Evolutionary conservation across 1,140 invertebrate genomes (phyloP).

Genomic region (Stenopsyche tienmushanensis): DNA sequence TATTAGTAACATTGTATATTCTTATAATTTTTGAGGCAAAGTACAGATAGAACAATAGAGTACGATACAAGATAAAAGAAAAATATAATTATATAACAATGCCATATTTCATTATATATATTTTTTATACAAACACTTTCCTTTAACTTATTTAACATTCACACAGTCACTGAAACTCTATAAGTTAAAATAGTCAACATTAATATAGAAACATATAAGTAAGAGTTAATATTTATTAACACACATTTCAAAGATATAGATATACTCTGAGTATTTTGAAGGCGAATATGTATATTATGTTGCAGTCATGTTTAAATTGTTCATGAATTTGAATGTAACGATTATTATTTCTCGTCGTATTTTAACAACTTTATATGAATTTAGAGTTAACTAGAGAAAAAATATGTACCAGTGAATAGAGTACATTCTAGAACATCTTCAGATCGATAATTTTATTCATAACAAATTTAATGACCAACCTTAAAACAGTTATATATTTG

Average conservation of each 20-base stretch:
- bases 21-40: constrained; percentile 41
- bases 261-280: constrained; percentile 30
- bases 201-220: constrained; percentile 37
- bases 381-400: no score
- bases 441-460: not conserved
- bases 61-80: constrained; percentile 38
- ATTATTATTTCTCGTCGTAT: no score
- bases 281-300: constrained; percentile 19
- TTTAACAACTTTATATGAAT: no score
- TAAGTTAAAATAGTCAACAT: constrained; percentile 36
- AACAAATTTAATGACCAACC: no score
- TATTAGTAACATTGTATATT: constrained; percentile 42
- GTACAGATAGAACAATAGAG: constrained; percentile 41
- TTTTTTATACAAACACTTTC: constrained; percentile 35
- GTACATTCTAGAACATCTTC: not conserved
- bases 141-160: constrained; percentile 29
- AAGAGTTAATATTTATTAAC: constrained; percentile 26
- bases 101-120: constrained; percentile 22
- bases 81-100: constrained; percentile 34
- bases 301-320: not conserved
- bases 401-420: not conserved
- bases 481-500: constrained; percentile 6
- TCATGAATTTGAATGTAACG: no score
- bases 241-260: constrained; percentile 28
- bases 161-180: constrained; percentile 32